Percentiles rank a stretch among this genome's conserved stretches.
These are phyloP conservation scores for Himalopsyche tibetana DNA, from an alignment of 2,888 invertebrate genomes.

Conservation along the genomic window DNA sequence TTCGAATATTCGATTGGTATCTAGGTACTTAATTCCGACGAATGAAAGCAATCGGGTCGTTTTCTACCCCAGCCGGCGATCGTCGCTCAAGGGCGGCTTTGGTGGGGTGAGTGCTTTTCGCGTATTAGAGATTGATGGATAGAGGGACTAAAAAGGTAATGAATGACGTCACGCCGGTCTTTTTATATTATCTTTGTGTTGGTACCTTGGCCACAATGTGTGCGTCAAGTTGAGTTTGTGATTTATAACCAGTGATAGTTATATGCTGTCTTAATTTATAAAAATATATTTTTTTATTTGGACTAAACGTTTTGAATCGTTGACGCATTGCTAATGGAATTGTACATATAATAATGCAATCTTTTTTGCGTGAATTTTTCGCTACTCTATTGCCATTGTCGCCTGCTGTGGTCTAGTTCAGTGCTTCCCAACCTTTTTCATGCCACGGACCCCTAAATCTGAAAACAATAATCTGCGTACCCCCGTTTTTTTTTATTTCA, in stretches of 20 bases:
- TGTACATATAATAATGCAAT: too few relatives aligned
- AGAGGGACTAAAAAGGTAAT: conserved; percentile 9
- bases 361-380: too few relatives aligned
- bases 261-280: too few relatives aligned
- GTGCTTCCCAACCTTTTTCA: too few relatives aligned
- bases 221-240: background rate
- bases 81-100: background rate
- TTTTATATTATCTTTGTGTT: background rate
- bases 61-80: background rate
- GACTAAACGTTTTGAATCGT: background rate
- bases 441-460: too few relatives aligned
- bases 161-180: conserved; percentile 38
- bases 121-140: conserved; percentile 22
- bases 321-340: background rate
- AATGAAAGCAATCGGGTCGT: too few relatives aligned
- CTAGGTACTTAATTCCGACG: too few relatives aligned
- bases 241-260: background rate
- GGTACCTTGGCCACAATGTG: background rate
- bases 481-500: too few relatives aligned
- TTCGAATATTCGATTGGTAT: too few relatives aligned
- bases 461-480: too few relatives aligned
- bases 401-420: too few relatives aligned
- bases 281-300: background rate
- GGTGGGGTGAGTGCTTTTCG: conserved; percentile 3
- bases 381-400: too few relatives aligned